Conservation (phyloP, 2,797 vertebrate genomes). For the Gephyroberyx darwinii region DNA sequence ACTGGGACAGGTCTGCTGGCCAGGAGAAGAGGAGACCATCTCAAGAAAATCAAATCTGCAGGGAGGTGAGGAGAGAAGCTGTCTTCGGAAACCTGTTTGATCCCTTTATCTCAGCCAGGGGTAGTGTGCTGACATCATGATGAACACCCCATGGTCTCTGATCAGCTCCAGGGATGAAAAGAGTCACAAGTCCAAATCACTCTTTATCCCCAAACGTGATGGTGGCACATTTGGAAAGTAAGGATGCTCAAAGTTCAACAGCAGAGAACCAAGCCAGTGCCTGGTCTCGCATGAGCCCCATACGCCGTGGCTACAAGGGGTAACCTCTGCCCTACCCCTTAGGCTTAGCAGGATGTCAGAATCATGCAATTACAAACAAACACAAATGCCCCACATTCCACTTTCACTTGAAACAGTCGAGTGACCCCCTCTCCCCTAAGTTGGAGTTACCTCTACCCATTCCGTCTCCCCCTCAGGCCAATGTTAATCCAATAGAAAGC, state of each 20-base stretch:
- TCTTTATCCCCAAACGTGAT: conserved; percentile 16
- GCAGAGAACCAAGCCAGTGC: conserved; percentile 1
- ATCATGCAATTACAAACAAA: conserved; percentile 79
- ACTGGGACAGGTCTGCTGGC: conserved; percentile 25
- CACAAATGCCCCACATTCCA: conserved; percentile 80
- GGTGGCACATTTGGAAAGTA: conserved; percentile 22
- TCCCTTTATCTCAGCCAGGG: conserved; percentile 49
- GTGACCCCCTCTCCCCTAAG: conserved; percentile 69
- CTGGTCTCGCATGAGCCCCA: conserved; percentile 15
- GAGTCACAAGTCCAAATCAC: conserved; percentile 1
- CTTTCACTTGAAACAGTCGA: conserved; percentile 80
- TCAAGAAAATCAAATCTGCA: conserved; percentile 42
- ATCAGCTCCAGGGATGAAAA: background rate
- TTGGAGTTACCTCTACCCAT: conserved; percentile 68
- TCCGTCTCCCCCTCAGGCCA: conserved; percentile 65
- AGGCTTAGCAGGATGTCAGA: conserved; percentile 79
- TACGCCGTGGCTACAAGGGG: conserved; percentile 31
- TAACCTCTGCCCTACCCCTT: conserved; percentile 77
- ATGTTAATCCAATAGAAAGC: conserved; percentile 76
- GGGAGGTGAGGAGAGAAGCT: conserved; percentile 63
- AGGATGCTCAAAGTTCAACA: conserved; percentile 35
- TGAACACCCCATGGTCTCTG: conserved; percentile 40
- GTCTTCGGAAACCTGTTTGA: conserved; percentile 61
- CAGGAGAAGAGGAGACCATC: background rate
- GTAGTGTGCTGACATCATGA: conserved; percentile 52